Base-by-base conservation (phyloP, 2,888 invertebrate genomes). In the Rhaphigaster nebulosa region DNA sequence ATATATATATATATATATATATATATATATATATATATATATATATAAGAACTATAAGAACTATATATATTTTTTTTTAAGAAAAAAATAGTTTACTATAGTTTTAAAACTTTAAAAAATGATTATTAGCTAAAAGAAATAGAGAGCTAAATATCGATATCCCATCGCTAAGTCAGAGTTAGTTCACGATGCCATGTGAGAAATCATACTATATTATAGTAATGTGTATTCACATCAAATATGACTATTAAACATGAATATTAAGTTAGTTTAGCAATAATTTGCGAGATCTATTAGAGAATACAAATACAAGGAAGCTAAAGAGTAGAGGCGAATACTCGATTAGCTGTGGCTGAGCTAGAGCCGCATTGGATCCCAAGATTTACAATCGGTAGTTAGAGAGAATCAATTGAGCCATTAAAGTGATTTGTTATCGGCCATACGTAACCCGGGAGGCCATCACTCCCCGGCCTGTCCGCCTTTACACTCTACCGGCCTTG, bases 361-460 rank as follows among this genome's bases (percentile, higher is more conserved):
- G 18, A 65, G 65, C 65, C 65, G 29, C 65, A 65, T 65, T 29
- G 65, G 65, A 65, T 13, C 15, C 29, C 65, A 65, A 65, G 65
- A 65, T 65, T 65, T 65, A 65, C 65, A 65, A 65, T 65, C n/a
- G 65, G 65, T 65, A 65, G 65, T 65, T 65, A 65, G 65, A 29
- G 65, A 65, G 29, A 65, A 65, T 65, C 65, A 65, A 65, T 65
- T 65, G 65, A 29, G 65, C 65, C 65, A 65, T 65, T 65, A 65
- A 65, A 65, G 65, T 65, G 65, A 65, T 65, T 65, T 65, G 29
- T 65, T 65, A 65, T 65, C 65, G 65, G 65, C 65, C 65, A 15
- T 60, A 60, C 60, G 60, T 60, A 60, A 10, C 26, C 60, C 12
- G 4, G 65, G 29, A 23, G 29, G 29, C 65, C 65, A 65, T 65